Evolutionary conservation across 1,140 invertebrate genomes (phyloP), one percentile per base, ranked within the genome.

Genomic region (Diuraphis noxia): DNA sequence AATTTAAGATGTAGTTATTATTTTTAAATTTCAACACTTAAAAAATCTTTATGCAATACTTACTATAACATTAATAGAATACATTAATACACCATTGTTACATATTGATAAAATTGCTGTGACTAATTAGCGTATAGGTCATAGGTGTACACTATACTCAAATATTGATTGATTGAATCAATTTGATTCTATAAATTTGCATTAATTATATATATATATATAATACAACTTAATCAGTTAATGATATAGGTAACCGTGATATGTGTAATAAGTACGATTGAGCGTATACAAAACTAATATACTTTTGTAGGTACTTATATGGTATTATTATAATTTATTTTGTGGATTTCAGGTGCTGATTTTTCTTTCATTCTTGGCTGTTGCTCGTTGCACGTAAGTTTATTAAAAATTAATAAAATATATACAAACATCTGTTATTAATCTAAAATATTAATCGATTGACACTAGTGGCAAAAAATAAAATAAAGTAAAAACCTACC

Each of bases 341-440:
- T 52, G 52, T 87, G 2, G 6, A 52, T 90, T 91, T 46, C 25
- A 91, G 89, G 6, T 82, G 89, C 36, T 91, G 2, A 25, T 91
- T 49, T 82, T 81, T 21, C n/a, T 91, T 36, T 49, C 77, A 46
- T 81, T 91, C 13, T 36, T 91, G 77, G 43, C 25, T 3, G 8
- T 82, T 19, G 77, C 34, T 82, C 89, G 52, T 9, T 91, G 89
- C 89, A 81, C 89, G 89, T 91, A 91, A 91, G 89, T 91, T 40
- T 17, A 46, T 25, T n/a, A 4, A 41, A 86, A 46, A 49, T 34
- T 17, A 72, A 72, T n/a, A 72, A 23, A 46, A 46, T 46, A 34
- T 5, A 40, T 17, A 34, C 30, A 30, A 34, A 6, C 46, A n/a
- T n/a, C 5, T 19, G 10, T 46, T 72, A 21, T n/a, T 72, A 4